These are phyloP conservation scores for Microtus agrestis DNA, from an alignment of 2,797 vertebrate species.

Conservation along the genomic window DNA sequence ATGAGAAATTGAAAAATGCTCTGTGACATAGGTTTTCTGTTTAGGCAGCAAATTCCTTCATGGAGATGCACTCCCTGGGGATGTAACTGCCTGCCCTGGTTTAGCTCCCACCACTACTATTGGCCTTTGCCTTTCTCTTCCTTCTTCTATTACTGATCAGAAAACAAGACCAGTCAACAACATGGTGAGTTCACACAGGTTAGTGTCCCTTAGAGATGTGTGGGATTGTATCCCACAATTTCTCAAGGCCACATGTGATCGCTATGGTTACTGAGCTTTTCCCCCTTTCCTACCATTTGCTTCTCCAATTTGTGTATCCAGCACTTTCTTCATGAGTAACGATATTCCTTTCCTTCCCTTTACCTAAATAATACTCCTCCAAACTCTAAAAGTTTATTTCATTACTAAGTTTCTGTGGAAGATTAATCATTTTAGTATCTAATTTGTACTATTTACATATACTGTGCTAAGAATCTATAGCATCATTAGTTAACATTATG, in stretches of 20 bases:
- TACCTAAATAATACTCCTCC: neutral
- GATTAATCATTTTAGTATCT: neutral
- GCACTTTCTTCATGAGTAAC: neutral
- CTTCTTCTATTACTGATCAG: neutral
- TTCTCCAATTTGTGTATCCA: neutral
- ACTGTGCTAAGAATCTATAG: neutral
- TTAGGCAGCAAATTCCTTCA: neutral
- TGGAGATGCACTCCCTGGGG: neutral
- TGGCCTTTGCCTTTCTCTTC: neutral
- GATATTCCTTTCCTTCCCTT: neutral
- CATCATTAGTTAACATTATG: neutral
- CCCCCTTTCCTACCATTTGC: neutral
- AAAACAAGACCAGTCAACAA: neutral
- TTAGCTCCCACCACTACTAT: neutral
- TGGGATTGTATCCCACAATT: neutral
- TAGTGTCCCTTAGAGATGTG: neutral
- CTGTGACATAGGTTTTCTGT: slow-evolving; percentile 2
- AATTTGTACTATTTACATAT: neutral
- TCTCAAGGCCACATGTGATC: neutral
- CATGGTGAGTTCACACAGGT: neutral
- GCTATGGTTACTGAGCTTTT: neutral
- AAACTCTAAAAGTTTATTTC: neutral
- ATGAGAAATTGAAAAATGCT: slow-evolving; percentile 11
- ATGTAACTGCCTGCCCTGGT: neutral
- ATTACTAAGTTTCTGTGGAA: neutral